Evolutionary conservation across 92 coral and sea anemone genomes (phyloP), one percentile per base, ranked within the genome.

Genomic region (Ricordea florida): DNA sequence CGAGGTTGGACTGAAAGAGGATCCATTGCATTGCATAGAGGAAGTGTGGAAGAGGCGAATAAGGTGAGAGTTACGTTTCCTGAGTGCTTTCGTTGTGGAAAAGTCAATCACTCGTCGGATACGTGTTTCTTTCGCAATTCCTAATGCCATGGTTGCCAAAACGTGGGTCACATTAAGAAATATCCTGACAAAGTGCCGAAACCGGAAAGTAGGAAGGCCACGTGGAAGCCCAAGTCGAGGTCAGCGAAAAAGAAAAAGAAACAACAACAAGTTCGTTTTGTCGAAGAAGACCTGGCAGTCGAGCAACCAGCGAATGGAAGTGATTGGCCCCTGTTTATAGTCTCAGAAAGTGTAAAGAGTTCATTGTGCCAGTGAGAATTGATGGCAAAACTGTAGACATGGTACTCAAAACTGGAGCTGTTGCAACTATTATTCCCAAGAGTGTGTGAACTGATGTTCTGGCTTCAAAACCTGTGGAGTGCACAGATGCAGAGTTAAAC

Each of bases 41-140:
- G n/a, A n/a, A n/a, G n/a, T n/a, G n/a, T n/a, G n/a, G n/a, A n/a
- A n/a, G n/a, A n/a, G n/a, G n/a, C n/a, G n/a, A 61, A 61, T 41
- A 41, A 46, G 24, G 31, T 74, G 43, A 71, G 29, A 2, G 24
- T 51, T 18, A 25, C 57, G 30, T 43, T 66, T 29, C 34, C 36
- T 5, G 80, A 70, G 57, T 70, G 86, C 50, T 80, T 80, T 59
- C 59, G 80, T 31, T 71, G 86, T 60, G 87, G 74, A 0, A 81
- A 62, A 50, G 72, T 5, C 36, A 81, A 78, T 62, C 84, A 78
- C 48, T 25, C 47, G 34, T 56, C 84, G 11, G 84, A 77, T 35
- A 33, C 64, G 33, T 77, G 83, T 56, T 66, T 77, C 38, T 43
- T 16, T 65, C 69, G 40, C 6, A 63, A 65, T n/a, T 18, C 83